Evolutionary conservation across 2,888 invertebrate genomes (phyloP), one percentile per base, ranked within the genome.

Genomic region (Tanytarsus gracilentus): DNA sequence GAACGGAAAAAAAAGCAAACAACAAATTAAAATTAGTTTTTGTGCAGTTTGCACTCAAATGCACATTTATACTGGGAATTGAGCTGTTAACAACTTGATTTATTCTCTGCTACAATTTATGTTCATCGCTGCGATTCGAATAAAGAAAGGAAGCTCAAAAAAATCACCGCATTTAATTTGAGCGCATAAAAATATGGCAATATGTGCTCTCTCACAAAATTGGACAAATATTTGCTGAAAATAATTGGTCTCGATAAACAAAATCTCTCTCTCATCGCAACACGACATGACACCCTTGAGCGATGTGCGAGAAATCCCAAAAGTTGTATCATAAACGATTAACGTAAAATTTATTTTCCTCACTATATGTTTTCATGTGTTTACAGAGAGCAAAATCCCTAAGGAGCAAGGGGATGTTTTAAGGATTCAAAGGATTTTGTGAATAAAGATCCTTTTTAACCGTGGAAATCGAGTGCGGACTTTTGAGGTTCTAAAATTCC

Each of bases 261-360:
- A 44, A 27, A 44, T 8, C 18, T 44, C 16, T 44, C 18, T 44
- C 44, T 44, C 36, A 30, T 29, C 30, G 44, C 48, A 48, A 58
- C 58, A n/a, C n/a, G n/a, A n/a, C n/a, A n/a, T n/a, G n/a, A n/a
- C n/a, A 23, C 58, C 58, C 58, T 29, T 40, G 23, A 58, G 58
- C 58, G 29, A 27, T 29, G 7, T n/a, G n/a, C n/a, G n/a, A n/a
- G n/a, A 29, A 40, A 40, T 30, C 58, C 48, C 25, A 23, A 58
- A 58, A 58, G 40, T 23, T 16, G 25, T 26, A 53, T 53, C 55
- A 26, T 21, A 58, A 48, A 48, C 58, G 58, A 58, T 58, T 58
- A 29, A 48, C 44, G 44, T 23, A 44, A 44, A 40, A 40, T 18
- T 44, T 44, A 1, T 18, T 4, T n/a, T n/a, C n/a, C n/a, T n/a